Percentiles rank a stretch among this genome's conserved stretches.
phyloP scores from a whole-genome alignment of 1,140 invertebrate species.

The Holotrichia oblita region DNA sequence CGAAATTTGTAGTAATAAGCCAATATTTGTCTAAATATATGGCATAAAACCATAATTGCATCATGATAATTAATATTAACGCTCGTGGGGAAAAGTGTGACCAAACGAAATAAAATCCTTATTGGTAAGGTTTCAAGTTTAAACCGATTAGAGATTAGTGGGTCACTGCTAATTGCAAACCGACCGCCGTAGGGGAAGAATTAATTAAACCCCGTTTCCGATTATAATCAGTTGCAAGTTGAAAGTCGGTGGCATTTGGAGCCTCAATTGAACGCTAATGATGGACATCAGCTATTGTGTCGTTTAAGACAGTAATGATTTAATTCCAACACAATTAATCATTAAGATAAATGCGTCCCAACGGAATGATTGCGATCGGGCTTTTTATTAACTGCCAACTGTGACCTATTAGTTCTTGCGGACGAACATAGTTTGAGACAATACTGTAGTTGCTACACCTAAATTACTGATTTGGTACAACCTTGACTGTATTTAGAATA shows the following conservation, averaged over 20 bases:
- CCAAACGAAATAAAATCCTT: slow-evolving; percentile 33
- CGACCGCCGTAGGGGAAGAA: slow-evolving; percentile 32
- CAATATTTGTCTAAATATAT: no score
- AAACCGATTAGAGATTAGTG: slow-evolving; percentile 37
- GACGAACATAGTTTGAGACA: no score
- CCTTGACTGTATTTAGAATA: no score
- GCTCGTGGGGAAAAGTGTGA: neutral
- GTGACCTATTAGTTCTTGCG: neutral
- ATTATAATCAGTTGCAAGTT: slow-evolving; percentile 27
- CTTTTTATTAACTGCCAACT: neutral
- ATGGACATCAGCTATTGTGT: slow-evolving; percentile 31
- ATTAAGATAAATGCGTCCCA: neutral
- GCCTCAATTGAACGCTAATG: slow-evolving; percentile 33
- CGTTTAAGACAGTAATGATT: slow-evolving; percentile 3
- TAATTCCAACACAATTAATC: slow-evolving; percentile 34
- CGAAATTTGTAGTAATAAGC: no score
- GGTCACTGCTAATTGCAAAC: slow-evolving; percentile 38
- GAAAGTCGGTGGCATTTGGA: slow-evolving; percentile 21
- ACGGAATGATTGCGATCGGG: neutral
- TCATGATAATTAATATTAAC: no score
- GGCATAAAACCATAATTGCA: no score
- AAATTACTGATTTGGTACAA: no score
- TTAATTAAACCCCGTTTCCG: slow-evolving; percentile 38
- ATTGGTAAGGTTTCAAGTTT: slow-evolving; percentile 31
- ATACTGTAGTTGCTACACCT: no score